Evolutionary conservation across 2,113 vertebrate genomes (phyloP).

Genomic region (Phocoena phocoena): DNA sequence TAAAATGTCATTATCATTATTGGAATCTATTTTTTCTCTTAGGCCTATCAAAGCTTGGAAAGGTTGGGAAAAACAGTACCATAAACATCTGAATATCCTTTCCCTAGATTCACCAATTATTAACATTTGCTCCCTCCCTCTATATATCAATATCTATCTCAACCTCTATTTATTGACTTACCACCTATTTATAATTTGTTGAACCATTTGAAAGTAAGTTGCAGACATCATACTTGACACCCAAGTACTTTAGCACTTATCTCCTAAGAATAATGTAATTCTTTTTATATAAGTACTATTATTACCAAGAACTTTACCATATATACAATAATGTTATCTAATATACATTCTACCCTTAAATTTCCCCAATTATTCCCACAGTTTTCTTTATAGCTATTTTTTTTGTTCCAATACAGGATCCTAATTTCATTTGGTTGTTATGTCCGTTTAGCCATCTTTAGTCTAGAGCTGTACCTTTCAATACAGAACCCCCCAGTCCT

Average conservation of each 20-base stretch:
- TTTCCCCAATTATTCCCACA: not conserved
- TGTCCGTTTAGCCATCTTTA: not conserved
- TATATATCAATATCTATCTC: not conserved
- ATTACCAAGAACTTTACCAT: not conserved
- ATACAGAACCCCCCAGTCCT: not conserved
- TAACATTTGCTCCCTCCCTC: not conserved
- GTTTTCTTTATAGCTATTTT: not conserved
- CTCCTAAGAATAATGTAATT: not conserved
- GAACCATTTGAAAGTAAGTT: not conserved
- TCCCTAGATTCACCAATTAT: not conserved
- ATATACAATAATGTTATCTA: not conserved
- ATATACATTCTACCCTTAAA: not conserved
- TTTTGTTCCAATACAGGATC: not conserved
- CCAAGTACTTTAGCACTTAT: not conserved
- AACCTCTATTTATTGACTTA: not conserved
- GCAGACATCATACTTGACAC: not conserved
- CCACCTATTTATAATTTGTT: not conserved
- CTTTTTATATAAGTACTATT: not conserved
- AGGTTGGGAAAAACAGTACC: not conserved
- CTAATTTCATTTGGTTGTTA: not conserved
- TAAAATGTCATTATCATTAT: not conserved
- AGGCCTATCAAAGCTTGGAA: not conserved
- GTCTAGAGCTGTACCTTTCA: not conserved
- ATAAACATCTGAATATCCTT: not conserved
- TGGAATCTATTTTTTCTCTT: not conserved